A percentile compares a stretch with the other conserved stretches of the same genome.
Conservation (phyloP, 2,797 vertebrate species). For the Phrynocephalus vlangalii region DNA sequence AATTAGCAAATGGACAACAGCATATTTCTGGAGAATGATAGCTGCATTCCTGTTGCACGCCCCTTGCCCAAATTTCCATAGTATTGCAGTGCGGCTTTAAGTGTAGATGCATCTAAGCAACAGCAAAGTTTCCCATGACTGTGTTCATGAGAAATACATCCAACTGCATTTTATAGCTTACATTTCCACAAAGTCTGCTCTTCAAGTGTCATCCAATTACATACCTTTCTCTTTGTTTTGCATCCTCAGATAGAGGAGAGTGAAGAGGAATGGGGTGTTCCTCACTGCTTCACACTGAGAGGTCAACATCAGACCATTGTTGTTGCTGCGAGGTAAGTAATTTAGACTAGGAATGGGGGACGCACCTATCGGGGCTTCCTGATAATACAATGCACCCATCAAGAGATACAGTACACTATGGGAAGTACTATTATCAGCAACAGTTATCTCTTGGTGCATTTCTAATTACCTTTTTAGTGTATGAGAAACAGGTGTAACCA, state of each 20-base stretch:
- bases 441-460: neutral
- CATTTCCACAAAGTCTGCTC: neutral
- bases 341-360: neutral
- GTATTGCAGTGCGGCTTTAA: neutral
- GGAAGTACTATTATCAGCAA: neutral
- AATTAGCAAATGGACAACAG: neutral
- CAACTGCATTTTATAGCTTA: neutral
- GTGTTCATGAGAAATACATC: neutral
- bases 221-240: neutral
- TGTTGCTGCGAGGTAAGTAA: constrained; percentile 91
- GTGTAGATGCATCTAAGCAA: neutral
- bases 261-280: constrained; percentile 96
- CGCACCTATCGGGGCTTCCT: neutral
- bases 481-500: rapidly evolving
- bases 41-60: neutral
- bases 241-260: constrained; percentile 90
- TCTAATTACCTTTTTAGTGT: neutral
- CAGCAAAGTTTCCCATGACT: rapidly evolving
- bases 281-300: constrained; percentile 92
- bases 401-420: neutral
- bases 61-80: constrained; percentile 11
- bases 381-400: neutral
- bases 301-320: constrained; percentile 92
- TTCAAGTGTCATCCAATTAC: neutral
- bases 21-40: neutral